phyloP scores from a whole-genome alignment of 2,888 invertebrate genomes.

The Matsumyia berberina region DNA sequence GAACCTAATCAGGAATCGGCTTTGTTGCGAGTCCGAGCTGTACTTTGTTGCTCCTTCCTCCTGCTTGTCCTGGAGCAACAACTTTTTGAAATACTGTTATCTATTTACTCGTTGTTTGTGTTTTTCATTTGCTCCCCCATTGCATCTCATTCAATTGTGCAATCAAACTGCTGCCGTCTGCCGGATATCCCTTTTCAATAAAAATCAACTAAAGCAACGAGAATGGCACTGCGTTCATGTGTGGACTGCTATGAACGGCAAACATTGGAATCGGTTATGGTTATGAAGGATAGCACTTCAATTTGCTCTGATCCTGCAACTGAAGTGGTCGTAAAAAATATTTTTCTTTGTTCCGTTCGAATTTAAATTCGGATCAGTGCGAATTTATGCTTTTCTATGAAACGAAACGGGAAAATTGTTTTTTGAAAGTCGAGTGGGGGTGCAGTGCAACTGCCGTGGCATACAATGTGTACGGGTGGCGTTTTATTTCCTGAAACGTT shows the following conservation, averaged over 20 bases:
- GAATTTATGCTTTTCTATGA: conserved; percentile 68
- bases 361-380: conserved; percentile 57
- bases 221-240: background rate
- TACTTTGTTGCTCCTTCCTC: conserved; percentile 37
- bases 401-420: conserved; percentile 22
- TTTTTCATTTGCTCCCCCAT: conserved; percentile 32
- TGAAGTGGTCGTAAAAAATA: conserved; percentile 61
- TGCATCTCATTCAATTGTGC: conserved; percentile 67
- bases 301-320: conserved; percentile 45
- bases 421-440: background rate
- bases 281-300: conserved; percentile 67
- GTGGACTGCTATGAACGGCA: conserved; percentile 48
- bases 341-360: conserved; percentile 12
- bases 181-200: conserved; percentile 63
- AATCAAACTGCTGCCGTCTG: conserved; percentile 62
- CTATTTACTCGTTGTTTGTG: conserved; percentile 44
- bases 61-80: background rate
- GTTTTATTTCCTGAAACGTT: conserved; percentile 9
- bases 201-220: conserved; percentile 43
- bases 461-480: conserved; percentile 12
- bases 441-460: conserved; percentile 6
- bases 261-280: conserved; percentile 54
- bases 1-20: conserved; percentile 29
- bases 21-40: conserved; percentile 5
- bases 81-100: conserved; percentile 37